Percentiles rank a stretch among this genome's conserved stretches.
phyloP scores from a whole-genome alignment of 1,140 invertebrate species.

The Eumaeus atala region DNA sequence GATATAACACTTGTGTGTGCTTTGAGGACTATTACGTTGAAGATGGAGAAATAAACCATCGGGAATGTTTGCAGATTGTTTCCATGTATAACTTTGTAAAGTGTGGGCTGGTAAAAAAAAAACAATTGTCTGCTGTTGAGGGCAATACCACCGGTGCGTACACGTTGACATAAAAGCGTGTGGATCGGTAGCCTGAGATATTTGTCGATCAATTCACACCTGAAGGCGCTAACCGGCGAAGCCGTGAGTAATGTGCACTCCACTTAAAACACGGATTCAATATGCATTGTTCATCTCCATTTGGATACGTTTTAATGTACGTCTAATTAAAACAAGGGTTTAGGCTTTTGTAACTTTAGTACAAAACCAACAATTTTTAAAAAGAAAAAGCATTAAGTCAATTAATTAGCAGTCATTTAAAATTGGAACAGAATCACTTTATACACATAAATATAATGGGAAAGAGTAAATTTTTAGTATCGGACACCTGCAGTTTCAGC shows the following conservation, averaged over 20 bases:
- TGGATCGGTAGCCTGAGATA: conserved; percentile 23
- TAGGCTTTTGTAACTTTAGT: no score
- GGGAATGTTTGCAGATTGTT: conserved; percentile 2
- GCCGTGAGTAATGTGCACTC: conserved; percentile 16
- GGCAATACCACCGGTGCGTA: conserved; percentile 1
- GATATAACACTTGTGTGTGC: no score
- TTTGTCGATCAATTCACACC: conserved; percentile 28
- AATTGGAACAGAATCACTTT: no score
- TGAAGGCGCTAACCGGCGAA: conserved; percentile 20
- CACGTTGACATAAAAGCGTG: conserved; percentile 11
- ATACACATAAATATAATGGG: no score
- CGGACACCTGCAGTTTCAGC: no score
- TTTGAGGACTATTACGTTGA: no score
- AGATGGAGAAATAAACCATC: no score
- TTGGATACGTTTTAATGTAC: conserved; percentile 10
- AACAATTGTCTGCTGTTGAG: not conserved
- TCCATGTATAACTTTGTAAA: not conserved
- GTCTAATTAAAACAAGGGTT: conserved; percentile 5
- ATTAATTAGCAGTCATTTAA: no score
- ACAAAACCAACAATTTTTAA: no score
- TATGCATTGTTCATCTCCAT: conserved; percentile 10
- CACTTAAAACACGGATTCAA: conserved; percentile 12
- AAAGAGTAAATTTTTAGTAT: no score
- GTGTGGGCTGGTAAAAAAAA: not conserved
- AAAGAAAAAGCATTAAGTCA: no score